Evolutionary conservation across 2,888 invertebrate genomes (phyloP), one percentile per base, ranked within the genome.

Genomic region (Linnaemya tessellans): DNA sequence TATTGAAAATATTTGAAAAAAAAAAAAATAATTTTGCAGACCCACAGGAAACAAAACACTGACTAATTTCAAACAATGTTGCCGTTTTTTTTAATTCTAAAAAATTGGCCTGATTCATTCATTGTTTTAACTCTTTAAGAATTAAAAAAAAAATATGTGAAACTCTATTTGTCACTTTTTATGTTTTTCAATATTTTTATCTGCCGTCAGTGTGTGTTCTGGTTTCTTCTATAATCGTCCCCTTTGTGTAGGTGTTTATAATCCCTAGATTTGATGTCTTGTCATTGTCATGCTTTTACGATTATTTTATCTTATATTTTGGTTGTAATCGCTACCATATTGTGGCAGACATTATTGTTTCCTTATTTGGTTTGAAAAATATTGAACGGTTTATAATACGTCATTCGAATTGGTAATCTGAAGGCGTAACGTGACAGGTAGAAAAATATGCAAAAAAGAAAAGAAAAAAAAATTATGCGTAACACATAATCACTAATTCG

Each of bases 201-300:
- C 60, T 25, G 18, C 18, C n/a, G 60, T 25, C 11, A 30, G 35
- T 35, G 79, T 38, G 70, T 64, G 79, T 79, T 78, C 68, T 60
- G 51, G 70, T 70, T 64, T 79, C 51, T 70, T 62, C 54, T 68
- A 73, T 64, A 78, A 78, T 84, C 84, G 62, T 46, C 77, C 77
- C 43, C 60, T 68, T 62, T 68, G 79, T 79, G 85, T 85, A 80
- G 85, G 85, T 82, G 85, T 85, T 60, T 79, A 82, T 85, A 85
- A 85, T 85, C 85, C 85, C 75, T 35, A 58, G 30, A 79, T 60
- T 74, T 70, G 85, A 85, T 85, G 85, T 82, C 82, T 77, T 85
- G 85, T 75, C 85, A 80, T 80, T 82, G 70, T 75, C 49, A 62
- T 43, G 18, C 41, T 75, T 20, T 54, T 38, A 13, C 5, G n/a